phyloP scores from a whole-genome alignment of 1,140 invertebrate species.

The Formica selysi region DNA sequence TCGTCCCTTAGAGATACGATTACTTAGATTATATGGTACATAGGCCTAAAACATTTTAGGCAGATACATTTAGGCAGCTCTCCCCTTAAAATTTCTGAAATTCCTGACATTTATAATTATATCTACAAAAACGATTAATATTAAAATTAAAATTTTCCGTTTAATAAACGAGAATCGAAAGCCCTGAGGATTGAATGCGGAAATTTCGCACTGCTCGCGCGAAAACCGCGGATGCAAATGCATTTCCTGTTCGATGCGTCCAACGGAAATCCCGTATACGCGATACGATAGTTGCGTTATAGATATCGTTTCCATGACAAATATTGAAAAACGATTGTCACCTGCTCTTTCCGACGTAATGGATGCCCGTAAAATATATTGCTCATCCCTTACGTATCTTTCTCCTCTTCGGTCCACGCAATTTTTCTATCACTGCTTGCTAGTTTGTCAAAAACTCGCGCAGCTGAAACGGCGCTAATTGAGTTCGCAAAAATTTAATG shows the following conservation, averaged over 20 bases:
- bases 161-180: slow-evolving; percentile 11
- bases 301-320: slow-evolving; percentile 37
- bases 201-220: slow-evolving; percentile 24
- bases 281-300: not conserved
- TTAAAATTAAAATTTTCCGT: slow-evolving; percentile 46
- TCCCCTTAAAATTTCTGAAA: not conserved
- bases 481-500: slow-evolving; percentile 37
- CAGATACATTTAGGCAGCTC: not conserved
- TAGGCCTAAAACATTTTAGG: not conserved
- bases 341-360: slow-evolving; percentile 48
- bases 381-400: not conserved
- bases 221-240: not conserved
- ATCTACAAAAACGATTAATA: not conserved
- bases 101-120: not conserved
- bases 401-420: not conserved
- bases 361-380: slow-evolving; percentile 62
- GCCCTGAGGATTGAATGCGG: not conserved
- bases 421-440: not conserved
- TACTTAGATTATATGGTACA: too few species aligned
- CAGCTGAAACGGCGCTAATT: slow-evolving; percentile 10
- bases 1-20: too few species aligned
- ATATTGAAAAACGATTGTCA: slow-evolving; percentile 62
- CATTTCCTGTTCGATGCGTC: slow-evolving; percentile 23
- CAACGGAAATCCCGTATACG: slow-evolving; percentile 39
- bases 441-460: slow-evolving; percentile 25